Evolutionary conservation across 2,888 invertebrate species (phyloP), one percentile per base, ranked within the genome.

Genomic region (Cerceris rybyensis): DNA sequence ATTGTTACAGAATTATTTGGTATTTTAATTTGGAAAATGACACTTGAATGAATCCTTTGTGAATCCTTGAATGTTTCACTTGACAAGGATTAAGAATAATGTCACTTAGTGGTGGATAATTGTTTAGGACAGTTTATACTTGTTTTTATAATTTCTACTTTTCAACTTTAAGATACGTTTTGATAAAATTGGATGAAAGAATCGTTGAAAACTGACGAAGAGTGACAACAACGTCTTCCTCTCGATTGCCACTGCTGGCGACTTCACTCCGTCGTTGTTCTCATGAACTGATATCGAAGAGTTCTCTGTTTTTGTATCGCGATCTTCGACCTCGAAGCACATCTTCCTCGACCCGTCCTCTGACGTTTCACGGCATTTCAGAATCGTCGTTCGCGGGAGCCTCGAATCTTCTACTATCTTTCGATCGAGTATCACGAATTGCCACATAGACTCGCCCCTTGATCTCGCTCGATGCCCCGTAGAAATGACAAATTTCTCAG

Each of bases 271-370:
- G 49, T 5, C 41, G 17, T 17, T 16, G 42, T 39, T 68, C 54
- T 68, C 67, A 74, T 75, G 58, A 65, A 74, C 65, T 75, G 85
- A 87, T 85, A 83, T 50, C 70, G 75, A 63, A 59, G 70, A 80
- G 54, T 60, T 46, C 50, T 17, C 60, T 72, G 65, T 49, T 81
- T 74, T 84, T 73, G 70, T 78, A 71, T 74, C 61, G 46, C 57
- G 73, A 84, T 80, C 84, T 84, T 72, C 68, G 84, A 84, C 85
- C 84, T 75, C 28, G 8, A 28, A 28, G 28, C 28, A 28, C 28
- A 11, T 14, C n/a, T 54, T 57, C 50, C 28, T 17, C 17, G 16
- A 11, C 7, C 13, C 16, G 13, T 57, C 9, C 43, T 13, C 42
- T 46, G 14, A 17, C 61, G 46, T 61, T 16, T 17, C 11, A 28